Percentiles rank a stretch among this genome's conserved stretches.
Evolutionary conservation across 1,140 invertebrate species (phyloP).

Genomic region (Leptinotarsa undecemlineata): DNA sequence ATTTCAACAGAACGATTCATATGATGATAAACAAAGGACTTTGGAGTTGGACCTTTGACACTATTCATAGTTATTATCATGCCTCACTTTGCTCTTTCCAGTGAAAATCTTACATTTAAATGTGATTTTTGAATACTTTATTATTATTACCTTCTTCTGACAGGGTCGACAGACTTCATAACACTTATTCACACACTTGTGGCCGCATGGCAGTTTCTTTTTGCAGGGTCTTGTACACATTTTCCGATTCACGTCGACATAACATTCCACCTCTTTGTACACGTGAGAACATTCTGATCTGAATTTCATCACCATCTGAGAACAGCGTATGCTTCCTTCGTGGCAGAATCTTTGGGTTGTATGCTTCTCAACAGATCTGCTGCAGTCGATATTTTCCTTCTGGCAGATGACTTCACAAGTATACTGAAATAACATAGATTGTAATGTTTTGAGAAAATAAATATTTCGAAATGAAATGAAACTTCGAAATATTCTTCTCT

Average conservation of each 20-base stretch:
- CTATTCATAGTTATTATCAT: not conserved
- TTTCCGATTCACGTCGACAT: slow-evolving; percentile 48
- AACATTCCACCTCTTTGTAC: slow-evolving; percentile 53
- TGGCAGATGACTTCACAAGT: slow-evolving; percentile 57
- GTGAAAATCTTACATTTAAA: not conserved
- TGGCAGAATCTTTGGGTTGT: slow-evolving; percentile 57
- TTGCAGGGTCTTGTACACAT: slow-evolving; percentile 57
- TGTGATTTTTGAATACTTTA: not conserved
- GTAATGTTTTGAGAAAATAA: no score
- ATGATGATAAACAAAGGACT: not conserved
- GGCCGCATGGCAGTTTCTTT: slow-evolving; percentile 56
- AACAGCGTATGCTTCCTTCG: slow-evolving; percentile 58
- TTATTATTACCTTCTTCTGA: not conserved
- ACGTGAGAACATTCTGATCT: slow-evolving; percentile 56
- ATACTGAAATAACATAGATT: slow-evolving; percentile 55
- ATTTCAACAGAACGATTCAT: no score
- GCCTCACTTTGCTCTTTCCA: not conserved
- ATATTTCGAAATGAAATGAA: no score
- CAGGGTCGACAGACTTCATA: not conserved
- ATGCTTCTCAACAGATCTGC: slow-evolving; percentile 50
- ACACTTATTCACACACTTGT: slow-evolving; percentile 40
- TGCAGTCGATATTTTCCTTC: slow-evolving; percentile 54
- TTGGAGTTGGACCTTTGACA: not conserved
- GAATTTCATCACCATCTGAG: slow-evolving; percentile 55
- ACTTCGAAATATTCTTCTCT: no score